phyloP scores from a whole-genome alignment of 2,797 vertebrate genomes.

The Rhodeus uyekii region DNA sequence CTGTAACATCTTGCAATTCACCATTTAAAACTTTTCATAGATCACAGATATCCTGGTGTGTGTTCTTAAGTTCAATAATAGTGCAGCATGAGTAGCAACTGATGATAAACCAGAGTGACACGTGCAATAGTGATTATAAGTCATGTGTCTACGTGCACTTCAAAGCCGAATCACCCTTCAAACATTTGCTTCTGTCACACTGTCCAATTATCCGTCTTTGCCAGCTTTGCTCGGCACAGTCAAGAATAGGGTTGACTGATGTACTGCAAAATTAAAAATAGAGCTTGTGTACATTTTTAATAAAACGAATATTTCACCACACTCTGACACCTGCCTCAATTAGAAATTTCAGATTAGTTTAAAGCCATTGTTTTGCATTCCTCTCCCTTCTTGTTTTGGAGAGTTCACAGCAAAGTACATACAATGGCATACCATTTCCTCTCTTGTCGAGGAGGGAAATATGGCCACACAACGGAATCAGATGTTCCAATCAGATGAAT shows the following conservation, averaged over 20 bases:
- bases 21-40: not conserved
- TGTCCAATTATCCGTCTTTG: slow-evolving; percentile 67
- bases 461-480: slow-evolving; percentile 59
- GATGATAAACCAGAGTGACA: slow-evolving; percentile 31
- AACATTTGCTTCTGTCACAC: slow-evolving; percentile 48
- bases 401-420: slow-evolving; percentile 45
- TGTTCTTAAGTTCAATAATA: not conserved
- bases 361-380: slow-evolving; percentile 65
- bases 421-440: slow-evolving; percentile 6
- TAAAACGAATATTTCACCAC: slow-evolving; percentile 80
- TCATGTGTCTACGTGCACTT: slow-evolving; percentile 36
- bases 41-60: not conserved
- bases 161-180: slow-evolving; percentile 40
- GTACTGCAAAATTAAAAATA: slow-evolving; percentile 78
- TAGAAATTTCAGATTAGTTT: slow-evolving; percentile 75
- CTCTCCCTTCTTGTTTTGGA: slow-evolving; percentile 34
- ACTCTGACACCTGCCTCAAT: slow-evolving; percentile 72
- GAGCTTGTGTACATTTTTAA: slow-evolving; percentile 79
- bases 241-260: slow-evolving; percentile 71
- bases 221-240: slow-evolving; percentile 65
- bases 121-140: slow-evolving; percentile 9
- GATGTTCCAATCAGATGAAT: slow-evolving; percentile 52
- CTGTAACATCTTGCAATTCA: not conserved
- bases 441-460: slow-evolving; percentile 55
- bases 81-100: not conserved